Percentiles rank a stretch among this genome's conserved stretches.
These are phyloP conservation scores for Junonia oenone DNA, from an alignment of 2,888 invertebrate species.

Conservation along the genomic window DNA sequence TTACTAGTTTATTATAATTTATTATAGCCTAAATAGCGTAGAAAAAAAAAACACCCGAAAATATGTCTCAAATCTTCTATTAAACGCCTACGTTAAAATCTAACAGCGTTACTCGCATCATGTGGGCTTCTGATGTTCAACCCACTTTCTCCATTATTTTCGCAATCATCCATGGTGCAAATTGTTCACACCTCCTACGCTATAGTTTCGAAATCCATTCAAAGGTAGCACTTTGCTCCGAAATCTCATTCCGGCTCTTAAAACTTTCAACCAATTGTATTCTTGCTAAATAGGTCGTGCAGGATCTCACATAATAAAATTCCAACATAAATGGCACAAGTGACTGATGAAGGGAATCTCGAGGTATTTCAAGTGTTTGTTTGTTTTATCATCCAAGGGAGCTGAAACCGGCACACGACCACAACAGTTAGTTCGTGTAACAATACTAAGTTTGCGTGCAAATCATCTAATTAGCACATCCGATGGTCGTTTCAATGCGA, in stretches of 20 bases:
- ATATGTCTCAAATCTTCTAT: background rate
- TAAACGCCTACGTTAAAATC: slow-evolving; percentile 9
- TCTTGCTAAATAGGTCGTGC: background rate
- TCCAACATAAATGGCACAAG: too few species aligned
- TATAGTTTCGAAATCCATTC: slow-evolving; percentile 8
- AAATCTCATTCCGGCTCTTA: background rate
- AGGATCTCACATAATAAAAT: too few species aligned
- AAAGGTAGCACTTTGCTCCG: background rate
- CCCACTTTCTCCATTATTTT: slow-evolving; percentile 27
- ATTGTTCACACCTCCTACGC: slow-evolving; percentile 14
- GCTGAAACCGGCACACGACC: background rate
- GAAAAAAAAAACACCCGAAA: background rate
- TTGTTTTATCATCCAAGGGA: background rate
- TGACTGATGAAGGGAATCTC: background rate
- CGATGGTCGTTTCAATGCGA: slow-evolving; percentile 18
- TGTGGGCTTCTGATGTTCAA: slow-evolving; percentile 21
- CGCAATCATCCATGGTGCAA: slow-evolving; percentile 17
- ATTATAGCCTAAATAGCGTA: background rate
- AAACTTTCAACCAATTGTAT: background rate
- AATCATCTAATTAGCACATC: slow-evolving; percentile 20
- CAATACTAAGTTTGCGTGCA: slow-evolving; percentile 15
- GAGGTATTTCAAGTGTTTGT: background rate
- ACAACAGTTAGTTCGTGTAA: slow-evolving; percentile 18
- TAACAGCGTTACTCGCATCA: slow-evolving; percentile 6
- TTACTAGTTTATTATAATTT: background rate